Conservation (phyloP, 2,888 invertebrate species). For the Adelphocoris suturalis region DNA sequence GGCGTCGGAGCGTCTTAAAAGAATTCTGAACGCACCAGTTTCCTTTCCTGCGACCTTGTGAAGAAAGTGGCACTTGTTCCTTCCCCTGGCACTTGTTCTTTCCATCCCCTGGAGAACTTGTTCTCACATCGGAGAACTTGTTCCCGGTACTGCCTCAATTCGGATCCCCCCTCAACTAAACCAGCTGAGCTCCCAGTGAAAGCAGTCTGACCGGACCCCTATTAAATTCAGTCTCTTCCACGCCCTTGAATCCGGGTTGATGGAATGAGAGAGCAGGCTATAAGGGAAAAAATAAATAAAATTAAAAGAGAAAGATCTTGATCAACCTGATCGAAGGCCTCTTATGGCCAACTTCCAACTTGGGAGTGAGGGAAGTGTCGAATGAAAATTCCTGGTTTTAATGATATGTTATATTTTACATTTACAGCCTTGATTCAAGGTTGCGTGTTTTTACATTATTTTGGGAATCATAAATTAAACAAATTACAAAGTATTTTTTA, state of each 20-base stretch:
- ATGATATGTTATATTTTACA: constrained; percentile 48
- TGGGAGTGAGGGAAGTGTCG: not conserved
- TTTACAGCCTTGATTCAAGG: constrained; percentile 62
- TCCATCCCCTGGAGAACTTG: not conserved
- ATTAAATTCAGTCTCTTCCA: constrained; percentile 52
- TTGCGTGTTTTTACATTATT: constrained; percentile 33
- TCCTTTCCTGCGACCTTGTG: constrained; percentile 19
- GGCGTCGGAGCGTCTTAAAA: not conserved
- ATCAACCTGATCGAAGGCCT: not conserved
- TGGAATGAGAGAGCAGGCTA: constrained; percentile 13
- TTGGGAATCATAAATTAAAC: constrained; percentile 57
- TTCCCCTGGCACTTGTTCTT: not conserved
- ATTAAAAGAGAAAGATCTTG: constrained; percentile 46
- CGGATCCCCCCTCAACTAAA: not conserved
- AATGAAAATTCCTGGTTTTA: constrained; percentile 26
- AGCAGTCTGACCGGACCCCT: constrained; percentile 22
- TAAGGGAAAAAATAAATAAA: not conserved
- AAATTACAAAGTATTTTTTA: constrained; percentile 69
- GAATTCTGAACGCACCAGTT: constrained; percentile 43
- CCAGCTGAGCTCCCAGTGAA: constrained; percentile 32
- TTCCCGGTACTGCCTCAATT: constrained; percentile 16
- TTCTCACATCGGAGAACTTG: not conserved
- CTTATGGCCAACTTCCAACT: not conserved
- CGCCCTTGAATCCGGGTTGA: constrained; percentile 61
- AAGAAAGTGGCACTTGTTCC: not conserved